Base-by-base conservation (phyloP, 2,113 vertebrate genomes). In the Nibea coibor region DNA sequence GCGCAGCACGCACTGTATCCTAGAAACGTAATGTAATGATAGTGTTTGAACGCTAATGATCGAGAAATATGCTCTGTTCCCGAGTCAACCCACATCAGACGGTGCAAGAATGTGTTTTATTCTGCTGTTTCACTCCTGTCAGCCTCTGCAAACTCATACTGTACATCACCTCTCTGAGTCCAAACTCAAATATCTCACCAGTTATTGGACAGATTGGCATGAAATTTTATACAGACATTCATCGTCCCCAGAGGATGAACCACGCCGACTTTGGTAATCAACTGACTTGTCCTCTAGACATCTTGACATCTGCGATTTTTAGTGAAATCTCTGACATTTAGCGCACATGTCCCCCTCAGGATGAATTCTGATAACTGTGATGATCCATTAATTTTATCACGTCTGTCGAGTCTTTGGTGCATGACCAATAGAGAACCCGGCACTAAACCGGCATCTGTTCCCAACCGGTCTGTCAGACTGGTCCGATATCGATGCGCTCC, bases 41-140 rank as follows among this genome's bases (percentile, higher is more conserved):
- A 45, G 83, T 35, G 83, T 82, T 71, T 78, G 72, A 89, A 80
- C 72, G 72, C 42, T 64, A 72, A 84, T 64, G 63, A 72, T 61
- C 83, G 71, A 31, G 77, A 83, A 83, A 81, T 66, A 16, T 75
- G 61, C 48, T 78, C 85, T 67, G 66, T 86, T 83, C 83, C 71
- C 28, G 22, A 68, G 53, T 85, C 65, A 81, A 51, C 64, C 62
- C 57, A 28, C 58, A 81, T 69, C 59, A 68, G 56, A 59, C 69
- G 43, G 69, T 12, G 42, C 19, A 45, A 70, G 70, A 77, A 39
- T 72, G 76, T 59, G 64, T 81, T 83, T 71, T 16, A 56, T 20
- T 67, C 56, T 45, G 19, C 47, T 65, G 28, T 5, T 42, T 74
- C 24, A 47, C 42, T 16, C 28, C 3, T 17, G 4, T 39, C 16